Conservation (phyloP, 1,140 invertebrate genomes). For the Drosophila ogumai region DNA sequence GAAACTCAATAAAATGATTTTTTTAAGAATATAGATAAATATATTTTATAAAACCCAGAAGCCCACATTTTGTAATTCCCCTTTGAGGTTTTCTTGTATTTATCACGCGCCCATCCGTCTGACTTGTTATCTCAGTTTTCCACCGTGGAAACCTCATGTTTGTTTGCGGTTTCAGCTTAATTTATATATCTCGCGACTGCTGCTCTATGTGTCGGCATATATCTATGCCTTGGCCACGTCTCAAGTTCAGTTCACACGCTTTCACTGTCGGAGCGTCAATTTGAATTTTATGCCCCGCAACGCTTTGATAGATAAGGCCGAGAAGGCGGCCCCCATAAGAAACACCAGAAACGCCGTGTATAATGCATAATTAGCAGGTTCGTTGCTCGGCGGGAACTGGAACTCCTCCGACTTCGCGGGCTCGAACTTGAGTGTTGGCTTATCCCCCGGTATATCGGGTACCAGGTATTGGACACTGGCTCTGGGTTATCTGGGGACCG, state of each 20-base stretch:
- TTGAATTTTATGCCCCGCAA: constrained; percentile 66
- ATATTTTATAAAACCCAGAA: background rate
- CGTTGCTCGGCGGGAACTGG: constrained; percentile 20
- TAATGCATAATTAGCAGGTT: constrained; percentile 68
- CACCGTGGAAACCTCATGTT: constrained; percentile 52
- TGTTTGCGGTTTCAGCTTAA: constrained; percentile 62
- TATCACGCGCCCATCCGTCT: constrained; percentile 28
- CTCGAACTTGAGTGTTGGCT: constrained; percentile 13
- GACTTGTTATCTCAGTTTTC: constrained; percentile 23
- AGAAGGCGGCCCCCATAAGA: background rate
- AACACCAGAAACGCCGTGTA: constrained; percentile 26
- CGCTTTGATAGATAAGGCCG: constrained; percentile 61
- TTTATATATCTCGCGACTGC: constrained; percentile 31
- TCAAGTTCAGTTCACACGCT: constrained; percentile 84
- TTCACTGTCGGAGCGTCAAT: constrained; percentile 74
- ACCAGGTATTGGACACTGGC: constrained; percentile 3
- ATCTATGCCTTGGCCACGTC: constrained; percentile 49
- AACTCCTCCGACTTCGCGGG: constrained; percentile 9
- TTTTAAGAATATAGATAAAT: background rate
- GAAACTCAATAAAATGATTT: background rate
- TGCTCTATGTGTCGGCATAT: constrained; percentile 27
- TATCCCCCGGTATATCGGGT: constrained; percentile 23
- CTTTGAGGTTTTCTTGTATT: background rate
- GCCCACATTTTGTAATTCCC: background rate
- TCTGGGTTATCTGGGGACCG: constrained; percentile 51